phyloP scores from a whole-genome alignment of 2,113 vertebrate genomes.

The Psammodynastes pulverulentus region DNA sequence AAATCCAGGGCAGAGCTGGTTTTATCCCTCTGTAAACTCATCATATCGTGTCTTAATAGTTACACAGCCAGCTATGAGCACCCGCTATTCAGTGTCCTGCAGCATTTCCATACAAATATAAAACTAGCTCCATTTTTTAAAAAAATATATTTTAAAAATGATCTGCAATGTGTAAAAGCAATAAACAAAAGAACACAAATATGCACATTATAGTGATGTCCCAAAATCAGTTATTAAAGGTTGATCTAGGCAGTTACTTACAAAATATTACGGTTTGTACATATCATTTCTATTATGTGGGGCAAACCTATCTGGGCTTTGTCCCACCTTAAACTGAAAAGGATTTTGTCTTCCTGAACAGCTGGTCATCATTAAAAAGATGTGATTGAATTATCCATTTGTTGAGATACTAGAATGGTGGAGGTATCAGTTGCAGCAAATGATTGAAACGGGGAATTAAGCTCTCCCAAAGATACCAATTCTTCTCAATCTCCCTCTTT shows the following conservation, averaged over 20 bases:
- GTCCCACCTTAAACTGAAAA: background rate
- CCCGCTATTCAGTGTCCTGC: background rate
- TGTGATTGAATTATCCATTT: background rate
- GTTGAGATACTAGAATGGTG: background rate
- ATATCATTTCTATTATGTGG: background rate
- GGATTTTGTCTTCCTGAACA: background rate
- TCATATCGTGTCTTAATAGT: background rate
- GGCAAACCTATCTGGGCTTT: background rate
- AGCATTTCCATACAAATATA: background rate
- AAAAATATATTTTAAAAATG: background rate
- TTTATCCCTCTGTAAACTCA: background rate
- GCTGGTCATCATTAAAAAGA: background rate
- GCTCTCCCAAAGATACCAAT: no score
- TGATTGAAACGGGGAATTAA: background rate
- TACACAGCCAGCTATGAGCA: background rate
- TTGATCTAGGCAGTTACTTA: background rate
- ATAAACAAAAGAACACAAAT: background rate
- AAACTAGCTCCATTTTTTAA: background rate
- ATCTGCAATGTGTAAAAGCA: background rate
- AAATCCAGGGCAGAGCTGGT: background rate
- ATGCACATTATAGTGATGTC: background rate
- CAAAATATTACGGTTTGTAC: background rate
- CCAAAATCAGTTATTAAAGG: background rate
- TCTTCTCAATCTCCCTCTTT: background rate
- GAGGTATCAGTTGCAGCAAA: background rate